These are phyloP conservation scores for Hesperia comma DNA, from an alignment of 2,888 invertebrate genomes.

Conservation along the genomic window DNA sequence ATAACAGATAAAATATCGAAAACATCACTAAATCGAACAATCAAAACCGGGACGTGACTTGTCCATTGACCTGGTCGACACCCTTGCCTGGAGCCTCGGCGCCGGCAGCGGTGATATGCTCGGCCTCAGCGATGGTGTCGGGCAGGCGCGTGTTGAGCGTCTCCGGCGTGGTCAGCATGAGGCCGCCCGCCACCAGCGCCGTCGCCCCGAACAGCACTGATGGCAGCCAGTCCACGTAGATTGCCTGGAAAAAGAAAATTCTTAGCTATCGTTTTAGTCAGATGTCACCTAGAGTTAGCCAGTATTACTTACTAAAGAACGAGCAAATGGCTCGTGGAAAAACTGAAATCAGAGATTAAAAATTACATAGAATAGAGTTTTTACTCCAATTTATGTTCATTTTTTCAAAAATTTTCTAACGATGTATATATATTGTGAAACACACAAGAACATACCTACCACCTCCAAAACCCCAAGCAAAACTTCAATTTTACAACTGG, in stretches of 20 bases:
- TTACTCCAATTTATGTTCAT: too few species aligned
- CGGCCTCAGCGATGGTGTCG: constrained; percentile 85
- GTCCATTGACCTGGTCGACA: constrained; percentile 5
- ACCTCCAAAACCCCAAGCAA: too few species aligned
- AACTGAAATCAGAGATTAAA: too few species aligned
- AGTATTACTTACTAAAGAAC: too few species aligned
- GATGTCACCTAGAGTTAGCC: too few species aligned
- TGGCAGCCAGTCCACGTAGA: constrained; percentile 80
- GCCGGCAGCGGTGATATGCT: constrained; percentile 13
- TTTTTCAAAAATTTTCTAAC: too few species aligned
- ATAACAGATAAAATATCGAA: neutral
- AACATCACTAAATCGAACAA: neutral
- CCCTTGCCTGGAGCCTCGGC: constrained; percentile 3
- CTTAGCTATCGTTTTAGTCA: too few species aligned
- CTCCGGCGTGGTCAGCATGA: constrained; percentile 86
- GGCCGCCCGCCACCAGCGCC: constrained; percentile 81
- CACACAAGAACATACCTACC: too few species aligned
- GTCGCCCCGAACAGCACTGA: constrained; percentile 84
- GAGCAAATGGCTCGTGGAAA: too few species aligned
- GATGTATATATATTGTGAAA: too few species aligned
- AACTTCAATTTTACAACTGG: too few species aligned
- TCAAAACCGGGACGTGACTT: constrained; percentile 18
- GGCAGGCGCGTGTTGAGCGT: constrained; percentile 85
- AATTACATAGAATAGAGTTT: too few species aligned
- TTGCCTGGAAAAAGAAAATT: constrained; percentile 61